Conservation (phyloP, 2,797 vertebrate species). For the Hyperoplus lanceolatus region DNA sequence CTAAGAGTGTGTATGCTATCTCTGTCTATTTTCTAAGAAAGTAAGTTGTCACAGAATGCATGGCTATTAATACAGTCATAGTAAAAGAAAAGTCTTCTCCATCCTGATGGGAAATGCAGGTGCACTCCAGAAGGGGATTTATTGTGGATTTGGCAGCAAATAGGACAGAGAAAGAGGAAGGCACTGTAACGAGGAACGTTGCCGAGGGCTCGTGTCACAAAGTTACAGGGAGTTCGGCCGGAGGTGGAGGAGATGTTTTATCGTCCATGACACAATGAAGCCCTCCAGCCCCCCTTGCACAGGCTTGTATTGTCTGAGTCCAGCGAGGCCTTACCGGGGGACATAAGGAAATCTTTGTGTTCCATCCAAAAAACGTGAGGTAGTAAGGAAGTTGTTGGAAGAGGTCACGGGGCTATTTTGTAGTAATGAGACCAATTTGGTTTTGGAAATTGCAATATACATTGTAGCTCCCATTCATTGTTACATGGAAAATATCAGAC, state of each 20-base stretch:
- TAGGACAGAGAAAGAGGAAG: background rate
- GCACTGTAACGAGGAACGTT: constrained; percentile 15
- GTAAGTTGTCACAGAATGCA: background rate
- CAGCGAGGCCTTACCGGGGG: constrained; percentile 30
- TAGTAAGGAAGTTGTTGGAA: too few relatives aligned
- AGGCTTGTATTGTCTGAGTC: constrained; percentile 35
- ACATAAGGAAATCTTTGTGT: constrained; percentile 12
- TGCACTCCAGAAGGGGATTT: constrained; percentile 13
- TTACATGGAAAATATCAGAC: background rate
- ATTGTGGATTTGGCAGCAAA: constrained; percentile 2
- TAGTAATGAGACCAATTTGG: background rate
- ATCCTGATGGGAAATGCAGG: constrained; percentile 21
- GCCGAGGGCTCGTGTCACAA: constrained; percentile 2
- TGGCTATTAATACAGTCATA: background rate
- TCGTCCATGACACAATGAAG: constrained; percentile 33
- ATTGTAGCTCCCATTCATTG: background rate
- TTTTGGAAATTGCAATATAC: background rate
- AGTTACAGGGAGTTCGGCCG: constrained; percentile 20
- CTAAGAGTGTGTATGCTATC: background rate
- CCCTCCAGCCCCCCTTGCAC: background rate
- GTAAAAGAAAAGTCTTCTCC: constrained; percentile 4
- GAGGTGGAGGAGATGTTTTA: constrained; percentile 45
- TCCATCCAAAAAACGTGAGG: constrained; percentile 8
- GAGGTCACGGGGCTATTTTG: background rate
- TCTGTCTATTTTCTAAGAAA: background rate